Conservation (phyloP, 2,113 vertebrate species). For the Zeus faber region DNA sequence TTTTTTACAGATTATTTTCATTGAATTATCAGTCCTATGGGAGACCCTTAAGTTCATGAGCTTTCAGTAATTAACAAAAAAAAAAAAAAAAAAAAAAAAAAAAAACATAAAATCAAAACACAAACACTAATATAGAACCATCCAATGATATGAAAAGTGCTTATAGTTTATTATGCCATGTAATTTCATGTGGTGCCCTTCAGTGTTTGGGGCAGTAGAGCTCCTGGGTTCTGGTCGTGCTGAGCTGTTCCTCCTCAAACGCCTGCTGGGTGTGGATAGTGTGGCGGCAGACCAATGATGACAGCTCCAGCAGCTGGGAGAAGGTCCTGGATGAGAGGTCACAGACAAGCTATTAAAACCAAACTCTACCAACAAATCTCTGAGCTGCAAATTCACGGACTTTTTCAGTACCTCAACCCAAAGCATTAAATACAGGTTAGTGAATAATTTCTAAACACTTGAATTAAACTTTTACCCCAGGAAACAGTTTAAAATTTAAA, state of each 20-base stretch:
- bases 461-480: too few relatives aligned
- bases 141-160: slow-evolving; percentile 33
- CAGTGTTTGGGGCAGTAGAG: slow-evolving; percentile 54
- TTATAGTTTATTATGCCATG: slow-evolving; percentile 14
- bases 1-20: too few relatives aligned
- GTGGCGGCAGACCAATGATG: slow-evolving; percentile 71
- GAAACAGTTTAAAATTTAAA: too few relatives aligned
- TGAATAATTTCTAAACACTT: too few relatives aligned
- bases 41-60: too few relatives aligned
- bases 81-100: too few relatives aligned
- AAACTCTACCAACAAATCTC: too few relatives aligned
- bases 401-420: too few relatives aligned
- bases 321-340: slow-evolving; percentile 36
- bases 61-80: too few relatives aligned
- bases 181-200: neutral
- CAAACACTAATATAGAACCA: slow-evolving; percentile 1
- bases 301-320: slow-evolving; percentile 71
- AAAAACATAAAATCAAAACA: slow-evolving; percentile 13
- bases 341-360: neutral
- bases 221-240: slow-evolving; percentile 32
- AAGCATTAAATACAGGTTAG: too few relatives aligned
- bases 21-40: too few relatives aligned
- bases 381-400: too few relatives aligned
- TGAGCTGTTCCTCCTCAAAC: slow-evolving; percentile 63
- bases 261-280: slow-evolving; percentile 62